phyloP scores from a whole-genome alignment of 1,140 invertebrate genomes.

The Penaeus indicus region DNA sequence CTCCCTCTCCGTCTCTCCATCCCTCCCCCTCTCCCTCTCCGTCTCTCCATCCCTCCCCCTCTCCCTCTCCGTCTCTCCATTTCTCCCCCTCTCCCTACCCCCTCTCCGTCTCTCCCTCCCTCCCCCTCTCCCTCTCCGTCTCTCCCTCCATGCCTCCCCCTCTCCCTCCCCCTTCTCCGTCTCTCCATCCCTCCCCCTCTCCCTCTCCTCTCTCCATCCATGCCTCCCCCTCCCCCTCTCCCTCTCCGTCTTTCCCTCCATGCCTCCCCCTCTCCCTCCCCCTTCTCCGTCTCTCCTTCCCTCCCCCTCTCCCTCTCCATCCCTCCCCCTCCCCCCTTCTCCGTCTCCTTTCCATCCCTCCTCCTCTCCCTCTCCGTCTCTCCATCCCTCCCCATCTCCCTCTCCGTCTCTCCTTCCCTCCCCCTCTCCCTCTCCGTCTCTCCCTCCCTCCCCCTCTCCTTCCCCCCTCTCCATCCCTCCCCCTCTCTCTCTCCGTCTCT shows the following conservation, averaged over 20 bases:
- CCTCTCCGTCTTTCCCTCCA: neutral
- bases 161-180: too few species aligned
- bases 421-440: slow-evolving; percentile 20
- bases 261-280: too few species aligned
- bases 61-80: too few species aligned
- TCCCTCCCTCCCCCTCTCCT: neutral
- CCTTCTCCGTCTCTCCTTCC: neutral
- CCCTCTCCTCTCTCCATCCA: neutral
- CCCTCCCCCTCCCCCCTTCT: neutral
- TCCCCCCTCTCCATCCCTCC: neutral
- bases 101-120: too few species aligned
- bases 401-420: neutral
- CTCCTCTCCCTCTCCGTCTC: neutral
- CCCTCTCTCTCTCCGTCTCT: neutral
- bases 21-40: too few species aligned
- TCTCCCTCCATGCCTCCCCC: neutral
- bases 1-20: too few species aligned
- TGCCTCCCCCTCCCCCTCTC: neutral
- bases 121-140: too few species aligned
- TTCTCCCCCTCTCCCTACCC: too few species aligned
- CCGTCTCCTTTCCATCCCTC: neutral
- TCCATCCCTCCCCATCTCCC: neutral
- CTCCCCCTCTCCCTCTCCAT: too few species aligned
- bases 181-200: neutral
- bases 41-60: too few species aligned